Conservation (phyloP, 2,888 invertebrate species). For the Octonoba sinensis region DNA sequence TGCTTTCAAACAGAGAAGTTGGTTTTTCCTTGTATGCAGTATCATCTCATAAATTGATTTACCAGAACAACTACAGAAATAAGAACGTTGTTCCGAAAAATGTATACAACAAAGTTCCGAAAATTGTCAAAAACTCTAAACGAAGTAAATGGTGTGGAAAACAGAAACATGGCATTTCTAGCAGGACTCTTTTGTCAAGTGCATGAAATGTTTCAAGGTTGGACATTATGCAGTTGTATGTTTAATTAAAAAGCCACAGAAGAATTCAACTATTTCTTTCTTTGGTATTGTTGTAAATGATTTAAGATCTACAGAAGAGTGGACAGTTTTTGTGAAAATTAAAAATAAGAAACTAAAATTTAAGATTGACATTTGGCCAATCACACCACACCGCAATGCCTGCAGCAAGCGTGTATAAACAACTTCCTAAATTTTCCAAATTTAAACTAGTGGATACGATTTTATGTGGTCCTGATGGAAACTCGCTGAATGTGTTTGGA, state of each 20-base stretch:
- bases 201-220: background rate
- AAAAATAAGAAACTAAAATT: background rate
- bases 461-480: background rate
- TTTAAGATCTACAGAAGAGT: too few species aligned
- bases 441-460: background rate
- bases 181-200: background rate
- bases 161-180: background rate
- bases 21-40: background rate
- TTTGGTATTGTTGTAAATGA: background rate
- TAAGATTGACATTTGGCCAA: conserved; percentile 10
- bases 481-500: background rate
- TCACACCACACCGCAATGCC: background rate
- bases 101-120: background rate
- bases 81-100: background rate
- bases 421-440: background rate
- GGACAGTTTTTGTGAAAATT: background rate
- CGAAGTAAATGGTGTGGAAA: background rate
- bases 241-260: background rate
- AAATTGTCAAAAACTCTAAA: background rate
- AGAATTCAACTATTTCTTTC: background rate
- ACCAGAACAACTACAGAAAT: background rate
- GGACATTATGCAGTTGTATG: conserved; percentile 7
- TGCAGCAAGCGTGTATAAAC: background rate
- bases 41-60: background rate
- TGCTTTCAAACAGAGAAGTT: background rate